These are phyloP conservation scores for Ctenodactylus gundi DNA, from an alignment of 2,113 vertebrate species.

Conservation along the genomic window DNA sequence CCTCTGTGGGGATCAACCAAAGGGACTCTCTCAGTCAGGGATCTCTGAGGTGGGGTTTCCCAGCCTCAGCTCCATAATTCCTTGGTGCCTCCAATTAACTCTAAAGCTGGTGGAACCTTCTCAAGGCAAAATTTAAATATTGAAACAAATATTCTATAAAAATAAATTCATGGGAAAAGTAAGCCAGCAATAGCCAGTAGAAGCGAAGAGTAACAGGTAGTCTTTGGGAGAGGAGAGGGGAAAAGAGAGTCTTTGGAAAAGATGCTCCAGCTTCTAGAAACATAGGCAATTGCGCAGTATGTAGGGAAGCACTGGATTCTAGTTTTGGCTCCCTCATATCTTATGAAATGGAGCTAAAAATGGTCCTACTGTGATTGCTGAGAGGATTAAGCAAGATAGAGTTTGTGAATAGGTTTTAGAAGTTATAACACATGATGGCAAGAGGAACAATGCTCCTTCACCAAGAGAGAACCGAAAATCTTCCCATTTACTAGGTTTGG, in stretches of 20 bases:
- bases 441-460: neutral
- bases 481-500: neutral
- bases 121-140: conserved; percentile 38
- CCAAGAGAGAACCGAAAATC: neutral
- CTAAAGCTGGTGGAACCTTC: neutral
- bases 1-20: neutral
- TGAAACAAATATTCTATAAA: conserved; percentile 33
- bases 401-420: neutral
- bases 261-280: neutral
- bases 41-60: conserved; percentile 51
- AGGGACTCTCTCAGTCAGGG: conserved; percentile 53
- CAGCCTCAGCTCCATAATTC: neutral
- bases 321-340: neutral
- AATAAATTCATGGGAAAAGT: neutral
- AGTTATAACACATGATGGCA: neutral
- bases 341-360: neutral
- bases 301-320: neutral
- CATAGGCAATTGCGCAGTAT: neutral
- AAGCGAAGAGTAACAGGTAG: neutral
- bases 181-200: neutral
- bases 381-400: neutral
- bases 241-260: no score
- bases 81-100: neutral
- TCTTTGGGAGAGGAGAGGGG: neutral
- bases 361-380: neutral